Conservation (phyloP, 2,113 vertebrate species). For the Dendrocopos noguchii region DNA sequence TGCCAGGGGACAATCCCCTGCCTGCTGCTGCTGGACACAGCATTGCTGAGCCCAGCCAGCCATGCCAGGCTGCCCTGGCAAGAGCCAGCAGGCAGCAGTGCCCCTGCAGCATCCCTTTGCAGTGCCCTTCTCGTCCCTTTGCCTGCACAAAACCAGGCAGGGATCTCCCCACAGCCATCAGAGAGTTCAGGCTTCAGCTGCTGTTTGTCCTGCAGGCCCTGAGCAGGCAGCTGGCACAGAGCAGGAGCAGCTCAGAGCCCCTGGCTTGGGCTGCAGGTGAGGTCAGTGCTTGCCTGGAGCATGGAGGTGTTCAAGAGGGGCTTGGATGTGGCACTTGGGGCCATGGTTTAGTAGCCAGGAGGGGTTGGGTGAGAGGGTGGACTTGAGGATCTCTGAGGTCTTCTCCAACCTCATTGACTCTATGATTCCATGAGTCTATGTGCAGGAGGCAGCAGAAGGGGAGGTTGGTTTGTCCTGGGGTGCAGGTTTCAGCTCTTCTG, state of each 20-base stretch:
- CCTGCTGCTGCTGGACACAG: too few species aligned
- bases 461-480: not conserved
- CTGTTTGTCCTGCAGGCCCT: not conserved
- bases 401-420: too few species aligned
- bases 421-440: too few species aligned
- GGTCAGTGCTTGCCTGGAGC: not conserved
- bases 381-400: too few species aligned
- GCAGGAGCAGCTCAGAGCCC: not conserved
- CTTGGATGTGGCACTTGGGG: too few species aligned
- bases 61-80: not conserved
- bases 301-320: too few species aligned
- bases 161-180: too few species aligned
- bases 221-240: not conserved
- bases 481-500: not conserved
- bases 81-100: accelerated
- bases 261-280: not conserved
- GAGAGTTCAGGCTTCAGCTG: not conserved
- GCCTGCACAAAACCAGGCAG: not conserved
- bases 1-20: too few species aligned
- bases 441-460: accelerated
- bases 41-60: too few species aligned
- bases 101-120: not conserved
- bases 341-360: too few species aligned
- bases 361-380: too few species aligned
- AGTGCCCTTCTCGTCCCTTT: not conserved